phyloP scores from a whole-genome alignment of 2,888 invertebrate species.

The Plutella xylostella region DNA sequence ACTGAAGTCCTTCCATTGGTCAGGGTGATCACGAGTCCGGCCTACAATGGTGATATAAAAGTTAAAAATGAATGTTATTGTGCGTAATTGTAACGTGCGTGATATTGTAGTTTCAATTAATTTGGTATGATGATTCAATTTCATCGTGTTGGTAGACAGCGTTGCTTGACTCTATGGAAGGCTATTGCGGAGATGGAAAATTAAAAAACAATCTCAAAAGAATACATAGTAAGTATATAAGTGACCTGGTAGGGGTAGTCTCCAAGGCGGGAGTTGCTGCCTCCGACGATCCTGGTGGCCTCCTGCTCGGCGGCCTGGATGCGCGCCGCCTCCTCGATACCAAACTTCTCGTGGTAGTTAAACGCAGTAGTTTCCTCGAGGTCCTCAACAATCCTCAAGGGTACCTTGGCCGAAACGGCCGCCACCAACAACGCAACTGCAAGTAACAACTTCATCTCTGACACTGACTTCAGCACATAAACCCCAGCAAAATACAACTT shows the following conservation, averaged over 20 bases:
- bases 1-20: conserved; percentile 23
- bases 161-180: too few relatives aligned
- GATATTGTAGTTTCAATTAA: not conserved
- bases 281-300: conserved; percentile 29
- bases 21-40: conserved; percentile 2
- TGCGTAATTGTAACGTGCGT: not conserved
- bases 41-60: conserved; percentile 3
- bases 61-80: not conserved
- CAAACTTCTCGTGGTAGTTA: conserved; percentile 29
- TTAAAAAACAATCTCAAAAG: not conserved
- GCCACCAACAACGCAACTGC: not conserved
- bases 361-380: too few relatives aligned
- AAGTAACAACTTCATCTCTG: too few relatives aligned
- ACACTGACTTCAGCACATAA: too few relatives aligned
- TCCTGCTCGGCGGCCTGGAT: conserved; percentile 27
- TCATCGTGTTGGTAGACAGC: not conserved
- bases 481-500: too few relatives aligned
- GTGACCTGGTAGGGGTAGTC: conserved; percentile 22
- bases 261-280: conserved; percentile 21
- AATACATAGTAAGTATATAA: not conserved
- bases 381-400: conserved; percentile 18
- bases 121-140: too few relatives aligned
- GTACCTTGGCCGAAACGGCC: conserved; percentile 2
- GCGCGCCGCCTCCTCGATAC: conserved; percentile 27
- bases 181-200: too few relatives aligned